Conservation (phyloP, 2,113 vertebrate genomes). For the Globicephala melas region DNA sequence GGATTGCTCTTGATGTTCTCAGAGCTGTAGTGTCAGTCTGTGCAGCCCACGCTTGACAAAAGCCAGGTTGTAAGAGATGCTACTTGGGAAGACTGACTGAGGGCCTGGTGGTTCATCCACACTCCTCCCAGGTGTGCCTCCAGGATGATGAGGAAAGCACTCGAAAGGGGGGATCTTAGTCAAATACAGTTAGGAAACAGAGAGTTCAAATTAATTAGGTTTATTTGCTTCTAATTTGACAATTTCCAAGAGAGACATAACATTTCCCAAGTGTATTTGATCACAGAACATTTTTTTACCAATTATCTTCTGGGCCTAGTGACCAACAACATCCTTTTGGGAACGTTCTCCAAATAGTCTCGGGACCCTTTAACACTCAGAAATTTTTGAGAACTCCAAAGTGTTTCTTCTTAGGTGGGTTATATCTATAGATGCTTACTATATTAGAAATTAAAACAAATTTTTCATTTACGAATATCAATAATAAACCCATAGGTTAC, state of each 20-base stretch:
- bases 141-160: neutral
- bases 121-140: neutral
- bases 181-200: neutral
- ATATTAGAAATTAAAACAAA: neutral
- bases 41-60: neutral
- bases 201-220: neutral
- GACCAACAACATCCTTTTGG: neutral
- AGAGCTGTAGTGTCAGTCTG: neutral
- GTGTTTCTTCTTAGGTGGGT: neutral
- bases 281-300: neutral
- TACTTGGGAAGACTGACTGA: neutral
- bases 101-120: neutral
- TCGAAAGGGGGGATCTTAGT: neutral
- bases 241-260: neutral
- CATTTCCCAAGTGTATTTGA: neutral
- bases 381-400: neutral
- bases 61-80: neutral
- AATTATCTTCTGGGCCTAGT: neutral
- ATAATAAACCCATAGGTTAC: neutral
- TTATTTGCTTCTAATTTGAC: neutral
- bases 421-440: neutral
- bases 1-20: neutral
- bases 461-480: neutral
- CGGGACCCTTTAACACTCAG: neutral
- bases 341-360: neutral